Base-by-base conservation (phyloP, 2,113 vertebrate genomes). In the Neoarius graeffei region DNA sequence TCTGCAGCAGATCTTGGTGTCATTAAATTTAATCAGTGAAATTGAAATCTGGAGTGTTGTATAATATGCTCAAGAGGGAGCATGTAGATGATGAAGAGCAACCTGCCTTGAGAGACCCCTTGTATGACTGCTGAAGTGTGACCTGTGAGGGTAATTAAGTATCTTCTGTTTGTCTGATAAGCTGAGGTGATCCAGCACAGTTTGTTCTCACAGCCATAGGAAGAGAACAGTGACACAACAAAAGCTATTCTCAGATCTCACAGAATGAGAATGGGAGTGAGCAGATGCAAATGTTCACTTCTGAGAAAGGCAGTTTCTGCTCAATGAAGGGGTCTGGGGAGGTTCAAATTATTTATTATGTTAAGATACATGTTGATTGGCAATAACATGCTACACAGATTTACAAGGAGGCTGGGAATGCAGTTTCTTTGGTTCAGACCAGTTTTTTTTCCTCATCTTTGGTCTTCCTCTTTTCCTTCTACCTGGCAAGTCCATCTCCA, bases 211-310 rank as follows among this genome's bases (percentile, higher is more conserved):
- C 17, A 59, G 56, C 15, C 25, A 59, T 81, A 59, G 79, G 27
- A 35, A 81, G 54, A 81, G 56, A 81, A 60, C 56, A 60, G 56
- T 59, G 56, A 59, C 25, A 56, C 25, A 79, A 59, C 54, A 80
- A 80, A 80, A 57, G 77, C n/a, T 80, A 81, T 81, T 60, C 56
- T 59, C 7, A 81, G 52, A 80, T 57, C n/a, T 30, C 25, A 57
- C 50, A 56, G 25, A 57, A n/a, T 54, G 50, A 77, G 52, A 80
- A 81, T 23, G 27, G 23, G 56, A 1, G 4, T 81, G n/a, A 59
- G 15, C 9, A 35, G 15, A 23, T 81, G 19, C 4, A 10, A 59
- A 1, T 59, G 56, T 60, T 60, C 8, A 30, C 7, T 30, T 80
- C n/a, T 57, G 17, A 59, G n/a, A 81, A 81, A 59, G n/a, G 15